Evolutionary conservation across 2,797 vertebrate species (phyloP).

Genomic region (Champsocephalus esox): DNA sequence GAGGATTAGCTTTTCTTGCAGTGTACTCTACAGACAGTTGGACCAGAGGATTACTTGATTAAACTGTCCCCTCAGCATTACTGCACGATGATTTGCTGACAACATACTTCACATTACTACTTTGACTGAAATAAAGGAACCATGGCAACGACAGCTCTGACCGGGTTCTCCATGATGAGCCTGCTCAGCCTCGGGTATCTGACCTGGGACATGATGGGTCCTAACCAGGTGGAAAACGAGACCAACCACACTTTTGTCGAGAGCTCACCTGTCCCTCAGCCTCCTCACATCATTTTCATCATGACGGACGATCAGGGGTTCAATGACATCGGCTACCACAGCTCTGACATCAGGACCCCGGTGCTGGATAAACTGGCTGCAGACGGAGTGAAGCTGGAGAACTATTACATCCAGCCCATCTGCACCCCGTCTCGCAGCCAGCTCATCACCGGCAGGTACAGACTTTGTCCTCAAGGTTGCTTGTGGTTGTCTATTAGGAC

Average conservation of each 20-base stretch:
- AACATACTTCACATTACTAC: neutral
- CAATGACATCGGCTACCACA: constrained; percentile 96
- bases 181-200: constrained; percentile 95
- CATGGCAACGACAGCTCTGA: constrained; percentile 91
- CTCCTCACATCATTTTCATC: constrained; percentile 96
- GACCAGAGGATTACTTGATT: neutral
- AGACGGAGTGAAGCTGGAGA: constrained; percentile 95
- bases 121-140: constrained; percentile 22
- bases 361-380: constrained; percentile 94
- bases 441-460: constrained; percentile 97
- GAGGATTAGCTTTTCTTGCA: constrained; percentile 44
- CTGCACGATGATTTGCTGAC: constrained; percentile 47
- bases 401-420: constrained; percentile 98
- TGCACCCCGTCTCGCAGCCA: constrained; percentile 98
- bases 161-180: constrained; percentile 93
- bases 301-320: constrained; percentile 98
- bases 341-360: constrained; percentile 94
- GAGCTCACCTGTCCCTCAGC: constrained; percentile 72
- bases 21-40: constrained; percentile 1
- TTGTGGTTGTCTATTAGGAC: neutral
- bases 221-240: constrained; percentile 88
- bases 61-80: constrained; percentile 5
- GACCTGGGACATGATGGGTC: constrained; percentile 94
- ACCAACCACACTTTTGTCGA: constrained; percentile 68
- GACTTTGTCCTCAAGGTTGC: neutral